These are phyloP conservation scores for Phenganax marumi DNA, from an alignment of 92 coral and sea anemone genomes.

Conservation along the genomic window DNA sequence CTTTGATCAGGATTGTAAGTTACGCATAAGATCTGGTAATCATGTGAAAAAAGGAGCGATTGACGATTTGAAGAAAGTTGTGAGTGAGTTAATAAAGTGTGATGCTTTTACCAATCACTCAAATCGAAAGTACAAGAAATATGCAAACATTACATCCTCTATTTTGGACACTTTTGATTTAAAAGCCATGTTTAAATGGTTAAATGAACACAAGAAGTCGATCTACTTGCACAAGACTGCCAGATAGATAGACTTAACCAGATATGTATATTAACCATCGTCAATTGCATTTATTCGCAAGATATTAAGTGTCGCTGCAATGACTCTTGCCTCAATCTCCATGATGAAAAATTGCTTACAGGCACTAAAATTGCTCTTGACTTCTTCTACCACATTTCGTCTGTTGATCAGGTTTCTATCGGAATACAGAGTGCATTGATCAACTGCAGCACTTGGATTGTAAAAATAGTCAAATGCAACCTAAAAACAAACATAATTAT, in stretches of 20 bases:
- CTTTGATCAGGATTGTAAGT: conserved; percentile 15
- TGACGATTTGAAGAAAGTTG: neutral
- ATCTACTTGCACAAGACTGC: conserved; percentile 17
- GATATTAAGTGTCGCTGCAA: conserved; percentile 69
- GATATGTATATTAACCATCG: too few relatives aligned
- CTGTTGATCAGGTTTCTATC: conserved; percentile 68
- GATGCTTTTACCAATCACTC: neutral
- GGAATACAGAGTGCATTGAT: conserved; percentile 70
- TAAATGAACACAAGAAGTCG: conserved; percentile 23
- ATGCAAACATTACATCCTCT: conserved; percentile 8
- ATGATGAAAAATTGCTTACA: conserved; percentile 67
- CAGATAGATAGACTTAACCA: neutral
- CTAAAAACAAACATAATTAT: conserved; percentile 23
- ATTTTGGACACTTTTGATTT: neutral
- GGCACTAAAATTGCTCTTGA: conserved; percentile 63
- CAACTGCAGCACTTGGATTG: conserved; percentile 63
- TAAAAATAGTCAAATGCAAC: conserved; percentile 61
- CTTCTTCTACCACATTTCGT: conserved; percentile 71
- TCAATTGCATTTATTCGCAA: conserved; percentile 56
- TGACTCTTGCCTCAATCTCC: conserved; percentile 61
- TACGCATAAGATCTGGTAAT: neutral
- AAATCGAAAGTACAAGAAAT: neutral
- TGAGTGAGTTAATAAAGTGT: neutral
- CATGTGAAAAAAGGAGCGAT: conserved; percentile 2
- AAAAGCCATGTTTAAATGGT: conserved; percentile 27